phyloP scores from a whole-genome alignment of 2,797 vertebrate genomes.

The Crypturellus tataupa region DNA sequence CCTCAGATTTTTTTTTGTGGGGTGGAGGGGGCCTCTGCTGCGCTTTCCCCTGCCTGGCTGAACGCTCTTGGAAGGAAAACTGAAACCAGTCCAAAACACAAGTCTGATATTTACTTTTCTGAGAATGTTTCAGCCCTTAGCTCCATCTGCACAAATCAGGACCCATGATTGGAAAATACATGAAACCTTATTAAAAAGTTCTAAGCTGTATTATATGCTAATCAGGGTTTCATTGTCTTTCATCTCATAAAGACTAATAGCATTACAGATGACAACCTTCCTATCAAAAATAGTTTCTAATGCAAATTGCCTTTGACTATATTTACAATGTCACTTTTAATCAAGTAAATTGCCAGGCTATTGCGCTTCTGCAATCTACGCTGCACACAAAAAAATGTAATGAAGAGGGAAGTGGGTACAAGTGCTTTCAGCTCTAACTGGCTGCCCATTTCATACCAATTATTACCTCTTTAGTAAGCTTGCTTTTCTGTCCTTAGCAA shows the following conservation, averaged over 20 bases:
- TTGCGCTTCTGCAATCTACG: constrained; percentile 11
- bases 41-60: not conserved
- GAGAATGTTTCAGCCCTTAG: not conserved
- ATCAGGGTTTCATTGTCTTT: constrained; percentile 55
- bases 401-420: not conserved
- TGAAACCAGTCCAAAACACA: not conserved
- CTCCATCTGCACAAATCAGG: constrained; percentile 46
- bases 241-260: constrained; percentile 52
- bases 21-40: not conserved
- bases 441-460: constrained; percentile 53
- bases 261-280: constrained; percentile 53
- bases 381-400: not conserved
- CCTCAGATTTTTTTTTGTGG: not conserved
- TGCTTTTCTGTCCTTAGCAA: not conserved
- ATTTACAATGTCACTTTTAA: constrained; percentile 75
- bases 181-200: constrained; percentile 56
- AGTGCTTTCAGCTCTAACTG: constrained; percentile 46
- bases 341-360: constrained; percentile 63
- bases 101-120: not conserved
- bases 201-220: constrained; percentile 60
- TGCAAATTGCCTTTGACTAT: constrained; percentile 69
- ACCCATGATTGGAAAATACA: not conserved
- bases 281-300: constrained; percentile 56
- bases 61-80: constrained; percentile 7
- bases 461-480: constrained; percentile 27